phyloP scores from a whole-genome alignment of 2,113 vertebrate genomes.

The Glaucidium brasilianum region DNA sequence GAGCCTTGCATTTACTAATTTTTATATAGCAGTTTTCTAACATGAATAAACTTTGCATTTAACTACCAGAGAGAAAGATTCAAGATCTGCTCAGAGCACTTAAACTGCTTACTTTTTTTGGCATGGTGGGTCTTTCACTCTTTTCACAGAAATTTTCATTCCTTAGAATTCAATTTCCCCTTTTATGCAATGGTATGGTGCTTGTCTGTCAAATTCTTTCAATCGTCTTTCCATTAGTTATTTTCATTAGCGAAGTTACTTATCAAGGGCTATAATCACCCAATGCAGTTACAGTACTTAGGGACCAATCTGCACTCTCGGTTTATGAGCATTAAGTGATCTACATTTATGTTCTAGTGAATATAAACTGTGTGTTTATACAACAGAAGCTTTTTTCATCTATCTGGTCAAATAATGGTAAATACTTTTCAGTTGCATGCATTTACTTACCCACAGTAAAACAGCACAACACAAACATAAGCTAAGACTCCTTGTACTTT shows the following conservation, averaged over 20 bases:
- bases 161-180: neutral
- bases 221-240: neutral
- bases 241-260: neutral
- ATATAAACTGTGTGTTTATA: neutral
- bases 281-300: neutral
- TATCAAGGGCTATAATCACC: neutral
- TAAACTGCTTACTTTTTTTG: neutral
- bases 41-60: neutral
- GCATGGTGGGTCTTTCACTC: neutral
- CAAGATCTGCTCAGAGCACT: neutral
- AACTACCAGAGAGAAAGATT: neutral
- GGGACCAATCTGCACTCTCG: neutral
- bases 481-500: conserved; percentile 94
- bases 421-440: neutral
- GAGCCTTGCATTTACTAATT: neutral
- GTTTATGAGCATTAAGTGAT: neutral
- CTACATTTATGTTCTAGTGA: neutral
- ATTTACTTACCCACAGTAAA: conserved; percentile 92
- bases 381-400: neutral
- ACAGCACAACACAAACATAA: conserved; percentile 87
- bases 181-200: neutral
- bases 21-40: neutral
- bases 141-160: neutral
- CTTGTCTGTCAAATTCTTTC: neutral
- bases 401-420: neutral